Conservation (phyloP, 2,113 vertebrate genomes). For the Elgaria multicarinata region DNA sequence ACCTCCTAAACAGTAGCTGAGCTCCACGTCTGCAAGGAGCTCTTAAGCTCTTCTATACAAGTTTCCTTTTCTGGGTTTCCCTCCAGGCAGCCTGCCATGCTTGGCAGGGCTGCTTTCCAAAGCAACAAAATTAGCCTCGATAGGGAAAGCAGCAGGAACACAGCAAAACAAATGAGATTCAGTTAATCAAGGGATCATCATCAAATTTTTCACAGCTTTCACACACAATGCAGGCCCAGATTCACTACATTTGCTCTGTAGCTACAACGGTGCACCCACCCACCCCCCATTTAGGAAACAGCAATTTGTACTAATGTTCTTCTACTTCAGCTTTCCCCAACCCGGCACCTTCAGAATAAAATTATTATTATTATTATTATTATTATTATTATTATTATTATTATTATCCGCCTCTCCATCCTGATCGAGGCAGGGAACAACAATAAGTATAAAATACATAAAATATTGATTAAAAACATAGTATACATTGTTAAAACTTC, state of each 20-base stretch:
- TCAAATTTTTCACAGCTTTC: background rate
- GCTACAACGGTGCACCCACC: background rate
- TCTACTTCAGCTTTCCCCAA: background rate
- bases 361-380: no score
- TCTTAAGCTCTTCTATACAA: no score
- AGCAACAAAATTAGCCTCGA: background rate
- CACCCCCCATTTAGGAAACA: no score
- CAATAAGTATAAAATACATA: no score
- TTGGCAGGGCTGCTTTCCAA: background rate
- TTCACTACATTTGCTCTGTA: background rate
- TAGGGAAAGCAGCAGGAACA: background rate
- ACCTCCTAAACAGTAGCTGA: no score
- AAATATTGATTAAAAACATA: no score
- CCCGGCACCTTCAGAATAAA: no score
- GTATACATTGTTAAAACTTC: no score
- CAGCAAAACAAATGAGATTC: slow-evolving; percentile 11
- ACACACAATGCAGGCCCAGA: background rate
- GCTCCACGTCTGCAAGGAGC: background rate
- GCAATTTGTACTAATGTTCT: background rate
- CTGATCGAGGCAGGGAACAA: no score
- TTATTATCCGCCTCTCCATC: no score
- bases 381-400: no score
- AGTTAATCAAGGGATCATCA: background rate
- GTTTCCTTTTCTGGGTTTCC: background rate
- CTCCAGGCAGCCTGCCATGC: background rate